Base-by-base conservation (phyloP, 2,113 vertebrate species). In the Saguinus imperator region DNA sequence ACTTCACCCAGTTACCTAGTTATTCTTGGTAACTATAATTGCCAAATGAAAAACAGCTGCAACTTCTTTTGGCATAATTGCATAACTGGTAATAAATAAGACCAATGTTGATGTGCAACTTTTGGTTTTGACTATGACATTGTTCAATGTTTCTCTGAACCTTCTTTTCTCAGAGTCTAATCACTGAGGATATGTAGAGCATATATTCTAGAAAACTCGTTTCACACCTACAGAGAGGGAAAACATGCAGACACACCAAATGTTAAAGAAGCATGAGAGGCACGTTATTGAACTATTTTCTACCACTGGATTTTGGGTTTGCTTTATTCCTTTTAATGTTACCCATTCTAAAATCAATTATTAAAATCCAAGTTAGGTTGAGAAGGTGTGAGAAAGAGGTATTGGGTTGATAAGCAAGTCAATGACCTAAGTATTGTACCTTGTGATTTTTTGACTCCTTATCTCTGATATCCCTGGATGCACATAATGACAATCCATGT, bases 11-110 rank as follows among this genome's bases (percentile, higher is more conserved):
- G 43, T 77, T 77, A 77, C 75, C 27, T 77, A 32, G 43, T 83
- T 93, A 17, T 48, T 23, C 18, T 79, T 21, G 45, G 29, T 79
- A 95, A 61, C 3, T 68, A 1, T 87, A 83, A 89, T 79, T 94
- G 55, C 21, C 40, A 91, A 85, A 61, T 89, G 48, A 64, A 87
- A 87, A 94, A 80, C 11, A 83, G 13, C 21, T 91, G 27, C 11
- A 57, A 73, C 68, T 92, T 94, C 21, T 92, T 87, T 89, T 83
- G 77, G 13, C 32, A 58, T 72, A 72, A 80, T 93, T 91, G 89
- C 80, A n/a, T 80, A 91, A 29, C 45, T 55, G 50, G 43, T 55
- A 87, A 35, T 23, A 89, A 94, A 93, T 70, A 84, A 57, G 0
- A 58, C 6, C 50, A 82, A 3, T 72, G 61, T 70, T 88, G 94